Evolutionary conservation across 2,888 invertebrate genomes (phyloP).

Genomic region (Leptinotarsa tumamoca): DNA sequence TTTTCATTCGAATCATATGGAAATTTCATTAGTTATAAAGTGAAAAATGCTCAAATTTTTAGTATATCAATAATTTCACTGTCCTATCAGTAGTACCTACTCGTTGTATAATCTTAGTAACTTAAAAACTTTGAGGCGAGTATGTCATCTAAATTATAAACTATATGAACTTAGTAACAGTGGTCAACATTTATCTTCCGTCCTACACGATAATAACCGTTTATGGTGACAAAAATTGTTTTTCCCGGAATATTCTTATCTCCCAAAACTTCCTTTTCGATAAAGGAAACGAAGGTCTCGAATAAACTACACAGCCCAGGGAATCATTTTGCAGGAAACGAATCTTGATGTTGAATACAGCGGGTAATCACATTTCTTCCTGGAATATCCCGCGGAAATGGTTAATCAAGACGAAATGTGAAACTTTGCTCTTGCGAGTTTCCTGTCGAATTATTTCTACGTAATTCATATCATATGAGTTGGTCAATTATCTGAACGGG

Average conservation of each 20-base stretch:
- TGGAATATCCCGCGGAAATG: constrained; percentile 7
- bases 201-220: neutral
- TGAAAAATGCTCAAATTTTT: too few species aligned
- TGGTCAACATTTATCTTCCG: too few species aligned
- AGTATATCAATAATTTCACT: too few species aligned
- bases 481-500: too few species aligned
- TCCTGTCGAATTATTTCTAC: constrained; percentile 1
- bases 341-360: neutral
- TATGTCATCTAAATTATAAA: too few species aligned
- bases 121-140: too few species aligned
- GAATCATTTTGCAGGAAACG: constrained; percentile 7
- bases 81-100: too few species aligned
- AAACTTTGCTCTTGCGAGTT: neutral
- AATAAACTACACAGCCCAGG: neutral
- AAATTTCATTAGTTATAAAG: too few species aligned
- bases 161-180: too few species aligned
- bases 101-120: too few species aligned
- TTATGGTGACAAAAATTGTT: neutral
- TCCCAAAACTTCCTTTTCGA: neutral
- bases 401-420: neutral
- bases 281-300: neutral
- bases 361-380: neutral
- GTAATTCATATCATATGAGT: neutral
- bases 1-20: too few species aligned
- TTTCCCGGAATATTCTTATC: neutral